A percentile compares a stretch with the other conserved stretches of the same genome.
phyloP scores from a whole-genome alignment of 2,797 vertebrate species.

The Naso thynnoides region DNA sequence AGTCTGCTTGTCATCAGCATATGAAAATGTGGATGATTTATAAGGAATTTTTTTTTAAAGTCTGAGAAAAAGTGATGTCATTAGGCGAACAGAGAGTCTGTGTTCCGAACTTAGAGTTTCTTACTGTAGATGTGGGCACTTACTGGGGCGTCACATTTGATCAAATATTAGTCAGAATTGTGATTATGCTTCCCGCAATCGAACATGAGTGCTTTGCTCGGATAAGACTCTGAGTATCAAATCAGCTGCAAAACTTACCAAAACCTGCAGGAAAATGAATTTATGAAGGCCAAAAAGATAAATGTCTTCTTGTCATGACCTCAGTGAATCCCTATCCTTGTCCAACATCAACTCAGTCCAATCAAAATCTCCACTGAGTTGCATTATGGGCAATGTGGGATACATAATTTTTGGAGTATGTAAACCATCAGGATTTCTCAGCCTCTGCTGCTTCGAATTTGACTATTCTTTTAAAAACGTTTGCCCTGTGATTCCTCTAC shows the following conservation, averaged over 20 bases:
- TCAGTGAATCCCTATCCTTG: no score
- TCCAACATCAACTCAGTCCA: no score
- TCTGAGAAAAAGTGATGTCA: conserved; percentile 2
- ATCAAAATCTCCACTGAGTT: neutral
- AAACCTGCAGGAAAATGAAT: no score
- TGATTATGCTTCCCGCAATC: no score
- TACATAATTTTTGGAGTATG: neutral
- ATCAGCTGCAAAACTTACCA: no score
- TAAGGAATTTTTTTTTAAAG: no score
- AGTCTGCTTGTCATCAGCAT: neutral
- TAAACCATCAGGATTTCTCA: neutral
- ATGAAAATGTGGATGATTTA: neutral
- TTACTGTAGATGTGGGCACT: neutral
- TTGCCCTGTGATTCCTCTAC: neutral
- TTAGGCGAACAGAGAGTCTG: neutral
- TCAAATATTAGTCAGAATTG: no score
- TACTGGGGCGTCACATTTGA: neutral
- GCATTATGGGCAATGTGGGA: conserved; percentile 1
- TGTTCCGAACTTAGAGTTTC: neutral
- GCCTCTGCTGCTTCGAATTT: neutral
- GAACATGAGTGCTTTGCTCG: no score
- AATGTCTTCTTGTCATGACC: no score
- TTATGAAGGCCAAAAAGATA: no score
- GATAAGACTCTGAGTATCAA: no score
- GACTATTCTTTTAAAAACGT: neutral